phyloP scores from a whole-genome alignment of 53 echinoderm and acorn worm genomes.

The Zoroaster sp. region DNA sequence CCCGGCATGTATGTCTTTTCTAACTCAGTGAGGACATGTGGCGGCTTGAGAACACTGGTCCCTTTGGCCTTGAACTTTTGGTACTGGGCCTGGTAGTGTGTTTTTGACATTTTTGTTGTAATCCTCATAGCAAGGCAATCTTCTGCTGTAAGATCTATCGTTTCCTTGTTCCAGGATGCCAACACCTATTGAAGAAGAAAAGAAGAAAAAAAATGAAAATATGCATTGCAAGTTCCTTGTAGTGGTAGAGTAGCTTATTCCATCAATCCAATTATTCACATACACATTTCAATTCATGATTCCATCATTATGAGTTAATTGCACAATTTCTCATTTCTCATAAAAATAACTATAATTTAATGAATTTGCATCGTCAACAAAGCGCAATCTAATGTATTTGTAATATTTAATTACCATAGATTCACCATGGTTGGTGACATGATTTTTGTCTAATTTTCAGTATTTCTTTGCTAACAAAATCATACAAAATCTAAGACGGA shows the following conservation, averaged over 20 bases:
- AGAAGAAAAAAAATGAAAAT: background rate
- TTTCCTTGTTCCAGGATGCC: conserved; percentile 38
- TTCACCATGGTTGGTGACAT: no score
- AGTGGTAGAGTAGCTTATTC: background rate
- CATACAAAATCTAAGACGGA: no score
- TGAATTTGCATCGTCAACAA: no score
- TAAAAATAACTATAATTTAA: no score
- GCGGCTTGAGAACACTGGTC: conserved; percentile 13
- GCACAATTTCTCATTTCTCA: no score
- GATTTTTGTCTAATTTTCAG: no score
- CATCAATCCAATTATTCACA: no score
- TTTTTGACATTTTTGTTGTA: conserved; percentile 3
- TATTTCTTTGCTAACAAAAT: no score
- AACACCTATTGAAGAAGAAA: background rate
- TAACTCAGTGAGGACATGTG: conserved; percentile 10
- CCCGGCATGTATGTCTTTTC: conserved; percentile 57
- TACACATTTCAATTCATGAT: no score
- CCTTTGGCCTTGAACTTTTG: conserved; percentile 4
- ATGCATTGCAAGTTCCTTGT: background rate
- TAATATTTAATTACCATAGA: no score
- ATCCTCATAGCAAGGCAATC: conserved; percentile 40
- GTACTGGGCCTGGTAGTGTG: conserved; percentile 23
- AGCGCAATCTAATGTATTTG: no score
- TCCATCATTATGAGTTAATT: no score
- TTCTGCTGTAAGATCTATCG: background rate